These are phyloP conservation scores for Ophioninae sp. DNA, from an alignment of 2,888 invertebrate genomes.

Conservation along the genomic window DNA sequence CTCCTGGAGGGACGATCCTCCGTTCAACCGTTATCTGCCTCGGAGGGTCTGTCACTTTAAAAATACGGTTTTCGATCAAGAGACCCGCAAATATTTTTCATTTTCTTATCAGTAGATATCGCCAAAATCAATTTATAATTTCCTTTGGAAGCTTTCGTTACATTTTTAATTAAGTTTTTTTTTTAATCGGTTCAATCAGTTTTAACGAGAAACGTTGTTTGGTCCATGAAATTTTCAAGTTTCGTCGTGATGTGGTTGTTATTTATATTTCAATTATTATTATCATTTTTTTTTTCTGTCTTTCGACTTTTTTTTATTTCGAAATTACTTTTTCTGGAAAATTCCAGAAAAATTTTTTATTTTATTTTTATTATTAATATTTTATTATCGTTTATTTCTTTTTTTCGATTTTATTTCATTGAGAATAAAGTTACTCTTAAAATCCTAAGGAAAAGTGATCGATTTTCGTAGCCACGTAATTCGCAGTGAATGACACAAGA, in stretches of 20 bases:
- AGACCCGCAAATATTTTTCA: neutral
- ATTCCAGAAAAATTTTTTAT: neutral
- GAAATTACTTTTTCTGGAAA: neutral
- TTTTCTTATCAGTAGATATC: neutral
- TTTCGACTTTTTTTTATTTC: neutral
- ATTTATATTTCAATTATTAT: neutral
- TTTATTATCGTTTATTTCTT: neutral
- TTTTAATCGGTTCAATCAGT: neutral
- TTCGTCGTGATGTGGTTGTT: neutral
- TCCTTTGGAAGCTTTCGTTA: neutral
- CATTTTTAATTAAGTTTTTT: neutral
- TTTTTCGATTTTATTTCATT: neutral
- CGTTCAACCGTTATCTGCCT: neutral
- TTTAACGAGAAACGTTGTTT: neutral
- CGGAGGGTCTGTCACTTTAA: neutral
- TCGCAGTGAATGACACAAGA: slow-evolving; percentile 35
- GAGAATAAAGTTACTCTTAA: neutral
- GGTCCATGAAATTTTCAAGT: neutral
- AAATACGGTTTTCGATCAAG: neutral
- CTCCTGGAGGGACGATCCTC: slow-evolving; percentile 39
- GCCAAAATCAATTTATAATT: neutral
- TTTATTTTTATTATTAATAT: neutral
- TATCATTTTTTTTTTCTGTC: no score
- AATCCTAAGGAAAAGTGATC: neutral
- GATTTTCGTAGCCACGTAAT: neutral